These are phyloP conservation scores for Sinodicranocentrus sp. DNA, from an alignment of 2,888 invertebrate species.

Conservation along the genomic window DNA sequence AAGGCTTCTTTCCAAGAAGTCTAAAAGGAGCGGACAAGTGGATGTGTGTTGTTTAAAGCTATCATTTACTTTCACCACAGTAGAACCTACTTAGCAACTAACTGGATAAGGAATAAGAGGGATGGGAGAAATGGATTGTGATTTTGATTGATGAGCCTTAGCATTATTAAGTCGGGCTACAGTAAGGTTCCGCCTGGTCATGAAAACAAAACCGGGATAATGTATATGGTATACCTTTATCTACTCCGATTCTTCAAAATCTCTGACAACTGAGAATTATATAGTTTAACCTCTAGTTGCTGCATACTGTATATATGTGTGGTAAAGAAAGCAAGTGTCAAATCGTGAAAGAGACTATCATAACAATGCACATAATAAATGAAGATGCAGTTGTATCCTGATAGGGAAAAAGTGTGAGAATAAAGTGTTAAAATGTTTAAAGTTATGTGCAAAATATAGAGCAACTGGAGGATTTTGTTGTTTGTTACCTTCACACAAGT, in stretches of 20 bases:
- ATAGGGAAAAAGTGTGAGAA: too few relatives aligned
- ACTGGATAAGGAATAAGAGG: constrained; percentile 33
- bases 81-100: constrained; percentile 53
- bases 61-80: constrained; percentile 47
- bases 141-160: constrained; percentile 76
- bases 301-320: too few relatives aligned
- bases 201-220: constrained; percentile 52
- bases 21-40: too few relatives aligned
- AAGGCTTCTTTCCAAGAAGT: too few relatives aligned
- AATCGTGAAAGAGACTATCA: too few relatives aligned
- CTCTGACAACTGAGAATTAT: constrained; percentile 19
- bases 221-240: constrained; percentile 54
- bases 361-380: too few relatives aligned
- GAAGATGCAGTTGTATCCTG: too few relatives aligned
- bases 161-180: constrained; percentile 75
- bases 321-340: too few relatives aligned
- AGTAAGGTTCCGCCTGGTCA: constrained; percentile 49
- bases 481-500: too few relatives aligned
- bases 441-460: too few relatives aligned
- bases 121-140: constrained; percentile 73
- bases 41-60: constrained; percentile 26
- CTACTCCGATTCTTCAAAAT: constrained; percentile 37
- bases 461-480: too few relatives aligned
- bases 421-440: too few relatives aligned
- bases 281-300: neutral